phyloP scores from a whole-genome alignment of 2,113 vertebrate species.

The Coturnix japonica region DNA sequence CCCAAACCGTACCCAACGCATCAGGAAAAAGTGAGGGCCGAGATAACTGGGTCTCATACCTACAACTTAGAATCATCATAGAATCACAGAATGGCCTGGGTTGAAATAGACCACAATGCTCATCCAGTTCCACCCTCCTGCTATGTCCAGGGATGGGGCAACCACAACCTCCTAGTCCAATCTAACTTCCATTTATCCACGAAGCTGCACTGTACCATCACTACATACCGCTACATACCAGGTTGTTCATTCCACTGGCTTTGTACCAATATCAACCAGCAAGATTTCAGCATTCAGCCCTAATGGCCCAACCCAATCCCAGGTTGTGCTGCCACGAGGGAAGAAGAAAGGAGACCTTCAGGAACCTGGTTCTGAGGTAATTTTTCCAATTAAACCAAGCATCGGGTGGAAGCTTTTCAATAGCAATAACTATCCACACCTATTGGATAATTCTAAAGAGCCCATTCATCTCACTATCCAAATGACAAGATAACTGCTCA shows the following conservation, averaged over 20 bases:
- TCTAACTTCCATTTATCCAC: background rate
- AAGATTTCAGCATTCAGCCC: background rate
- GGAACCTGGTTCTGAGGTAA: background rate
- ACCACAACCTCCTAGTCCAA: no score
- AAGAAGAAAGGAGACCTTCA: background rate
- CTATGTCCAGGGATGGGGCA: no score
- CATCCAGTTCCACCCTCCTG: no score
- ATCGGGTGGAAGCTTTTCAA: background rate
- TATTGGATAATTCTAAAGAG: background rate
- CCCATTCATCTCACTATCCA: slow-evolving; percentile 9
- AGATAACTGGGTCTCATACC: background rate
- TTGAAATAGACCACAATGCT: no score
- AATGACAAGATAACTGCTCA: slow-evolving; percentile 18
- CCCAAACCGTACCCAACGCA: background rate
- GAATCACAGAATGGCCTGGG: no score
- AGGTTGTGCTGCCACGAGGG: background rate
- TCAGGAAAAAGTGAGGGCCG: background rate
- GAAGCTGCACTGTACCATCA: rapidly evolving
- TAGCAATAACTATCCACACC: background rate
- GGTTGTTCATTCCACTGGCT: background rate
- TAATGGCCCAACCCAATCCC: background rate
- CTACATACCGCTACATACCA: background rate
- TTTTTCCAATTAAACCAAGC: background rate
- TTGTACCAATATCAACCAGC: rapidly evolving
- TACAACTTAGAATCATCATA: no score